Evolutionary conservation across 2,888 invertebrate species (phyloP), one percentile per base, ranked within the genome.

Genomic region (Rotaria sp.): DNA sequence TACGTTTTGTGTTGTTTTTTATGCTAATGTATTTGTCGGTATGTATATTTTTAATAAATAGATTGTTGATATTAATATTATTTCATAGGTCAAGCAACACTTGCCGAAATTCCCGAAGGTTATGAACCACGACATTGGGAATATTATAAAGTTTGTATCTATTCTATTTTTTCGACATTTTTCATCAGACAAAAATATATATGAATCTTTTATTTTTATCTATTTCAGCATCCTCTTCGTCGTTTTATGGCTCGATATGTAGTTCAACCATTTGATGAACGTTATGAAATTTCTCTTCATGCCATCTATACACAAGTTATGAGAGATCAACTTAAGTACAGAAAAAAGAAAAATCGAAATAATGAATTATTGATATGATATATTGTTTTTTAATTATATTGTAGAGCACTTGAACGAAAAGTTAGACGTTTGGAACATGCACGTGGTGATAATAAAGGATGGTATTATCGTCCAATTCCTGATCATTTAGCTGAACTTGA

Each of bases 61-160:
- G 21, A 41, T 26, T 26, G 1, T 45, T 45, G 1, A n/a, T 80
- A n/a, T n/a, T 59, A 41, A 45, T 11, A 45, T 11, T 52, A n/a
- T 24, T 52, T 55, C 41, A 59, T 59, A 86, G 87, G 87, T 67
- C 86, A 84, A 74, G 87, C 87, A 26, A 84, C 75, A 74, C 59
- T 87, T 26, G 75, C 55, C 10, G 87, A 87, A 24, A 85, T 84
- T 30, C 87, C 87, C 21, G 87, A 87, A 35, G 87, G 52, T 48
- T 85, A 87, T 50, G 87, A 87, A 45, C 87, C 87, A 50, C 67
- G 84, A 86, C 57, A 85, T 45, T 87, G 85, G 85, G 87, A 87
- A 86, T 87, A 86, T 85, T 84, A 86, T 50, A 84, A 85, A 30
- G 87, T 87, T 26, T 21, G 48, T 80, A 2, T 48, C 50, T 18